phyloP scores from a whole-genome alignment of 2,888 invertebrate species.

The Eumacrocentrus americanus region DNA sequence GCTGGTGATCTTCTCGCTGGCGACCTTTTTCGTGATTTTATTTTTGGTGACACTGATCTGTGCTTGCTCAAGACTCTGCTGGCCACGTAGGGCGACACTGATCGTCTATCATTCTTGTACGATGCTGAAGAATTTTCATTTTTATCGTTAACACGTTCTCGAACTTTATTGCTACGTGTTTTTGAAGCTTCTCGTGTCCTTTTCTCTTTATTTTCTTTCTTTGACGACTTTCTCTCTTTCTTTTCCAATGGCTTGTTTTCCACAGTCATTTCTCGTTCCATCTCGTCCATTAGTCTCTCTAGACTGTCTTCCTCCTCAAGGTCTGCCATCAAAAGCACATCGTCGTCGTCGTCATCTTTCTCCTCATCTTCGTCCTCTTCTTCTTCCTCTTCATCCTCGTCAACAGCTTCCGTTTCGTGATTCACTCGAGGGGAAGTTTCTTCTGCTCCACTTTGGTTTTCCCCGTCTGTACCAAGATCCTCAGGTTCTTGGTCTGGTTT shows the following conservation, averaged over 20 bases:
- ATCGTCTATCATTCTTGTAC: conserved; percentile 41
- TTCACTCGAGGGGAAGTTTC: conserved; percentile 33
- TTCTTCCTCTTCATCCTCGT: conserved; percentile 37
- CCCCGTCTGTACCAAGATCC: conserved; percentile 41
- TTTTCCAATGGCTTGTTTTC: conserved; percentile 41
- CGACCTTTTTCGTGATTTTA: conserved; percentile 36
- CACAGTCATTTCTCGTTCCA: conserved; percentile 63
- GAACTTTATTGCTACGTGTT: conserved; percentile 28
- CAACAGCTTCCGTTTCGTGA: conserved; percentile 39
- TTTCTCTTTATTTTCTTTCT: conserved; percentile 36
- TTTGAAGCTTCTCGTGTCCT: conserved; percentile 38
- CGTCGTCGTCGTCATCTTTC: conserved; percentile 54
- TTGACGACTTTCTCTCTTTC: conserved; percentile 38
- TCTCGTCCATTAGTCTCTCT: conserved; percentile 64
- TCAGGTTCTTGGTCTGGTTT: conserved; percentile 27
- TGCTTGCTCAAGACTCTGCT: conserved; percentile 43
- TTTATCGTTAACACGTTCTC: conserved; percentile 29
- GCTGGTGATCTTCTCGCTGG: conserved; percentile 33
- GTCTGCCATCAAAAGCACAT: conserved; percentile 56
- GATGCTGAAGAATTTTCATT: conserved; percentile 21
- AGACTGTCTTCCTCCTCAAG: conserved; percentile 63
- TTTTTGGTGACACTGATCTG: conserved; percentile 46
- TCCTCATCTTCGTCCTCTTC: conserved; percentile 47
- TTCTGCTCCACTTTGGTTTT: conserved; percentile 43
- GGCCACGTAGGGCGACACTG: conserved; percentile 40